Base-by-base conservation (phyloP, 2,797 vertebrate species). In the Oceanodroma leucorhoa region DNA sequence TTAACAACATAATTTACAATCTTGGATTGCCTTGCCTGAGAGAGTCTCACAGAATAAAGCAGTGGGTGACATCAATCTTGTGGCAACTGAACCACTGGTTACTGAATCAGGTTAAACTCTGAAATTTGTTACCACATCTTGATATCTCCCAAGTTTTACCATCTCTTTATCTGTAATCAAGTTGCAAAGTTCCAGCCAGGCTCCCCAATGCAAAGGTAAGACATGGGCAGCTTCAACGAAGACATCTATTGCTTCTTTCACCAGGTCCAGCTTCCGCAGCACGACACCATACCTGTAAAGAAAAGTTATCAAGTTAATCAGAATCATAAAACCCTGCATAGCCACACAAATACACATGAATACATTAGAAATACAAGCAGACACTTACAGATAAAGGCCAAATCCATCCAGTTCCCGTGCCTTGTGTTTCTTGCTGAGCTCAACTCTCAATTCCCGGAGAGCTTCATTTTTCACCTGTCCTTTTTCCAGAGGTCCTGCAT, bases 401-500 rank as follows among this genome's bases (percentile, higher is more conserved):
- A 99, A 99, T 46, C 99, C 99, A 55, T 99, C 99, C 97, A 99
- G 97, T 92, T 99, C 99, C 95, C 98, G 98, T 45, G 98, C 98
- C 53, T 97, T 98, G 96, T 99, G 99, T 89, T 99, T 99, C 97
- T 99, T 99, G 97, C 99, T 99, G 91, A 99, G 98, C 83, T 99
- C 99, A 51, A 99, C 99, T 92, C 99, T 98, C 84, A 99, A 65
- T 95, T 99, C 99, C 87, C 99, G 97, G 51, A 99, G 97, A 53
- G 99, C 99, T 98, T 99, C 99, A 62, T 99, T 99, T 92, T 99
- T 99, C 15, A 99, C 99, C 96, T 99, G 99, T 91, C 99, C 99
- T 96, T 99, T 99, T 95, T 99, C 99, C 96, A 99, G 96, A 51
- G 99, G 99, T 81, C 99, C 99, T 99, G 87, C 6, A 96, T 1